Percentiles rank a stretch among this genome's conserved stretches.
phyloP scores from a whole-genome alignment of 2,888 invertebrate genomes.

The Gymnosoma rotundatum region DNA sequence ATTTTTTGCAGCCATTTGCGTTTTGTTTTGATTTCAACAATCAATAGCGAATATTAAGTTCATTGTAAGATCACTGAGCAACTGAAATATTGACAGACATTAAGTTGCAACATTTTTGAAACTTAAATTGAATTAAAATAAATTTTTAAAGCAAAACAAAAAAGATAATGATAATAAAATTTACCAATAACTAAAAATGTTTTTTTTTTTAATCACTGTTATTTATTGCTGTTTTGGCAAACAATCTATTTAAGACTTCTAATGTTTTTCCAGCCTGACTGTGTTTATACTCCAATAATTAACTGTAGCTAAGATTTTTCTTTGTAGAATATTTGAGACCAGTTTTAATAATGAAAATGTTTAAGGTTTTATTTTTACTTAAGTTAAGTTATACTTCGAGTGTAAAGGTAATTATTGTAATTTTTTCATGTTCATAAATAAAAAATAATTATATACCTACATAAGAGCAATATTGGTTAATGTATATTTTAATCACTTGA shows the following conservation, averaged over 20 bases:
- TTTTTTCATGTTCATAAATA: background rate
- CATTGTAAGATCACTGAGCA: conserved; percentile 67
- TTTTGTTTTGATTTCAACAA: conserved; percentile 54
- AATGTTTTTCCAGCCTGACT: background rate
- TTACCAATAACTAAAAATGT: conserved; percentile 5
- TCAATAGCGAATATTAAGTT: conserved; percentile 69
- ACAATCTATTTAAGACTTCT: conserved; percentile 17
- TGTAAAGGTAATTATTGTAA: background rate
- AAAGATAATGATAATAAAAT: conserved; percentile 28
- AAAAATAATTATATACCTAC: background rate
- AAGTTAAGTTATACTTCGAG: background rate
- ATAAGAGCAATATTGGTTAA: conserved; percentile 4
- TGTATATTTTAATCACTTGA: background rate
- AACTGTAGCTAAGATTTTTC: conserved; percentile 20
- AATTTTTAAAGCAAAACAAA: too few relatives aligned
- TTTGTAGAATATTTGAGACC: conserved; percentile 35
- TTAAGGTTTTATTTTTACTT: conserved; percentile 17
- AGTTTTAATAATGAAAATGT: conserved; percentile 31
- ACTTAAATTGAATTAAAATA: conserved; percentile 31
- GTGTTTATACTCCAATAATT: conserved; percentile 66
- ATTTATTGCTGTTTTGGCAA: conserved; percentile 29
- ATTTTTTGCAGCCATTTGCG: conserved; percentile 25
- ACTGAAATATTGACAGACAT: conserved; percentile 50
- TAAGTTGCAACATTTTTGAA: conserved; percentile 42
- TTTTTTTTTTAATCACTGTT: conserved; percentile 13